Conservation (phyloP, 2,797 vertebrate species). For the Coluber constrictor region DNA sequence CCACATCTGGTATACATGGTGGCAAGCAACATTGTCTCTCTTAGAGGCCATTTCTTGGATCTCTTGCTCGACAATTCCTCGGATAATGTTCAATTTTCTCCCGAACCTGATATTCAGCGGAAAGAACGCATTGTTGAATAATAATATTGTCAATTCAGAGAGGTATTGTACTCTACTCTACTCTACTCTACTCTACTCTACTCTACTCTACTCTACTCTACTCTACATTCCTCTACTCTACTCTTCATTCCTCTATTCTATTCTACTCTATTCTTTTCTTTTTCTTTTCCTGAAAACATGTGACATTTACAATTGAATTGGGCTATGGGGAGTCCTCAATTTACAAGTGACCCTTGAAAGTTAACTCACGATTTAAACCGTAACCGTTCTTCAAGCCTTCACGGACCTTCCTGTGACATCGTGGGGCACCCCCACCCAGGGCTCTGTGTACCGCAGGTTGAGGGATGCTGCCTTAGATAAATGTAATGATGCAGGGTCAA, state of each 20-base stretch:
- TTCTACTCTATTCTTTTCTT: background rate
- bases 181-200: no score
- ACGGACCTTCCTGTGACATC: no score
- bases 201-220: no score
- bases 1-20: conserved; percentile 93
- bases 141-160: background rate
- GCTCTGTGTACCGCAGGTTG: no score
- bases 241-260: no score
- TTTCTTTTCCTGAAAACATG: background rate
- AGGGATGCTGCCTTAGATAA: no score
- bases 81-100: conserved; percentile 87
- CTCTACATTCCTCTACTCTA: no score
- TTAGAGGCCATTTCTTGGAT: conserved; percentile 95
- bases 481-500: no score
- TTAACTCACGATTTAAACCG: background rate
- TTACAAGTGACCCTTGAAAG: background rate
- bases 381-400: no score
- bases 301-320: background rate
- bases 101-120: conserved; percentile 81
- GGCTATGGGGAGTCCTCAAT: background rate
- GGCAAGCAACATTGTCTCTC: conserved; percentile 91
- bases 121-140: conserved; percentile 14
- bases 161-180: background rate
- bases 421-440: no score
- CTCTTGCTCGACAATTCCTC: conserved; percentile 93